phyloP scores from a whole-genome alignment of 2,888 invertebrate genomes.

The Acanthosepion lycidas region DNA sequence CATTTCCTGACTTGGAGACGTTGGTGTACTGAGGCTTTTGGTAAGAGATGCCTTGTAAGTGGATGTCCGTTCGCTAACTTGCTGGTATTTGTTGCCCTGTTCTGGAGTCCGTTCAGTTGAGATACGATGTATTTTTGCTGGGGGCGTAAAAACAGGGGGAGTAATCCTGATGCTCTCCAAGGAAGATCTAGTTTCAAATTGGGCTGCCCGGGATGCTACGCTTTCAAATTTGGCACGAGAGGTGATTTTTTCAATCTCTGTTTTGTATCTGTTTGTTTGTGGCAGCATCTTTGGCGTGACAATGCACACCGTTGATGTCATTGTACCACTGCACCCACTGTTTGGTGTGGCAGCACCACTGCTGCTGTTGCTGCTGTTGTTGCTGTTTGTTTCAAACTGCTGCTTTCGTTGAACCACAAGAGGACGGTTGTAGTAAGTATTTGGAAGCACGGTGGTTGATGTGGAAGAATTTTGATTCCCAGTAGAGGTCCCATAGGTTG shows the following conservation, averaged over 20 bases:
- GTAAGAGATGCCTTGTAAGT: conserved; percentile 57
- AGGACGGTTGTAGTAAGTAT: conserved; percentile 52
- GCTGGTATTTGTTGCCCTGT: neutral
- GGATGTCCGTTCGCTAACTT: conserved; percentile 49
- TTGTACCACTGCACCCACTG: neutral
- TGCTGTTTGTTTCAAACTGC: conserved; percentile 62
- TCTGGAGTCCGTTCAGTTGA: conserved; percentile 49
- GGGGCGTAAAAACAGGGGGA: neutral
- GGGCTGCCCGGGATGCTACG: conserved; percentile 70
- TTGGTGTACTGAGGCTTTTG: conserved; percentile 59
- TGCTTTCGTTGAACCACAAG: conserved; percentile 66
- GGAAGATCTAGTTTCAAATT: conserved; percentile 64
- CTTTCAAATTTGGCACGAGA: conserved; percentile 75
- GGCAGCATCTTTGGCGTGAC: neutral
- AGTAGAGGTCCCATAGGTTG: neutral
- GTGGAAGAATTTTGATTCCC: neutral
- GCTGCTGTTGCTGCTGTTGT: conserved; percentile 57
- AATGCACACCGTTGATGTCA: neutral
- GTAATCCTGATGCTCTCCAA: neutral
- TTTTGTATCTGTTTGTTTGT: conserved; percentile 59
- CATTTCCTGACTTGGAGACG: conserved; percentile 64
- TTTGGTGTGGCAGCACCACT: conserved; percentile 49
- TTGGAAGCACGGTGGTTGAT: conserved; percentile 13
- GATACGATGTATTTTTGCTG: conserved; percentile 52
- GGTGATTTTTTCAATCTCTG: conserved; percentile 68